Evolutionary conservation across 2,113 vertebrate genomes (phyloP).

Genomic region (Pygoscelis antarcticus): DNA sequence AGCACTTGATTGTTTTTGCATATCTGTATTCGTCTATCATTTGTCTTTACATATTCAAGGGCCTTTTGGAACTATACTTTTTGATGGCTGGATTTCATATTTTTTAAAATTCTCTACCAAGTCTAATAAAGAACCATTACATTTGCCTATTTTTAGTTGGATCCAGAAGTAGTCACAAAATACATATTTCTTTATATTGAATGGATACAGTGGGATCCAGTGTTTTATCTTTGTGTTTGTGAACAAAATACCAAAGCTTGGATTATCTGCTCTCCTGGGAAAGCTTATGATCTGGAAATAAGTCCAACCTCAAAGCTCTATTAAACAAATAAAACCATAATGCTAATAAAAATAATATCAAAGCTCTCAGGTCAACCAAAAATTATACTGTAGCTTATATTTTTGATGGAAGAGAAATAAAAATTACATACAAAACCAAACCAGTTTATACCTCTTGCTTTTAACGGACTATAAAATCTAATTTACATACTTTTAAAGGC

Average conservation of each 20-base stretch:
- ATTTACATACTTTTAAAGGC: neutral
- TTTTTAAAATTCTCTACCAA: neutral
- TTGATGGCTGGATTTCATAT: neutral
- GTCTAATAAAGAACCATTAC: neutral
- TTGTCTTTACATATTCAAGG: neutral
- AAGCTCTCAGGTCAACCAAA: neutral
- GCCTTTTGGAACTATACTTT: neutral
- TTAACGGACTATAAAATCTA: neutral
- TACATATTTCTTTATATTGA: neutral
- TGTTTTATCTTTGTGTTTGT: neutral
- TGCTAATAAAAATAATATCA: neutral
- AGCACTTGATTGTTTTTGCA: fast-evolving
- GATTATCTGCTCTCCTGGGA: neutral
- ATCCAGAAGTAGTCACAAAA: neutral
- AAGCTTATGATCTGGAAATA: neutral
- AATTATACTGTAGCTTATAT: neutral
- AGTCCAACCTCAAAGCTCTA: neutral
- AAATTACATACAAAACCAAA: neutral
- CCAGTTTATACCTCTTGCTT: neutral
- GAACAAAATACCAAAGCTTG: neutral
- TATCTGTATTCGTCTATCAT: neutral
- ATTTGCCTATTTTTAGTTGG: neutral
- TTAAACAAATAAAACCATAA: neutral
- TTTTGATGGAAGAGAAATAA: neutral
- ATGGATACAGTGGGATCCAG: neutral